These are phyloP conservation scores for Enteromius treurensis DNA, from an alignment of 2,797 vertebrate genomes.

Conservation along the genomic window DNA sequence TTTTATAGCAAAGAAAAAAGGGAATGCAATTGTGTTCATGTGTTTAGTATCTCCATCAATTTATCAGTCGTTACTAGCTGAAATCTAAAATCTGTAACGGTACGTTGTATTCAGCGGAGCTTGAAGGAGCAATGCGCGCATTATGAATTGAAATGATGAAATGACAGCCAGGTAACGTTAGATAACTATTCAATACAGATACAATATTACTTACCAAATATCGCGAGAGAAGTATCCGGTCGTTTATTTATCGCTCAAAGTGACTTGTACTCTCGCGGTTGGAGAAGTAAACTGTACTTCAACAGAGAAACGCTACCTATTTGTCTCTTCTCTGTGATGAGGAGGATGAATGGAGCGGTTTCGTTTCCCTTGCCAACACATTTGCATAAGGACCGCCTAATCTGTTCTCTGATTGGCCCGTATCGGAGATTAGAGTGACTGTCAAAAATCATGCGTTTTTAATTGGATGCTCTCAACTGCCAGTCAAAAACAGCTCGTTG, in stretches of 20 bases:
- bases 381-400: conserved; percentile 70
- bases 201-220: conserved; percentile 55
- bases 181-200: conserved; percentile 13
- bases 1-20: not conserved
- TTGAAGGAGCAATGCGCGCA: not conserved
- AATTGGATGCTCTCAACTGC: conserved; percentile 64
- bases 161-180: not conserved
- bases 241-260: conserved; percentile 39
- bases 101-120: conserved; percentile 7
- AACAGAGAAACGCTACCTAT: conserved; percentile 45
- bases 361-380: conserved; percentile 77
- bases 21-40: not conserved
- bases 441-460: not conserved
- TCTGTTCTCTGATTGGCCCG: conserved; percentile 60
- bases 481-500: conserved; percentile 59
- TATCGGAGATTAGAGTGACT: not conserved
- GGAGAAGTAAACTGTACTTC: conserved; percentile 51
- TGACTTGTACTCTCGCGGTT: conserved; percentile 38
- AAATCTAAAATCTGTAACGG: not conserved
- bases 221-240: conserved; percentile 43
- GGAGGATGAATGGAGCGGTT: conserved; percentile 79
- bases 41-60: not conserved
- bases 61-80: not conserved
- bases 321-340: conserved; percentile 41
- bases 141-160: not conserved